A percentile compares a stretch with the other conserved stretches of the same genome.
phyloP scores from a whole-genome alignment of 2,113 vertebrate genomes.

The Spea multiplicata region DNA sequence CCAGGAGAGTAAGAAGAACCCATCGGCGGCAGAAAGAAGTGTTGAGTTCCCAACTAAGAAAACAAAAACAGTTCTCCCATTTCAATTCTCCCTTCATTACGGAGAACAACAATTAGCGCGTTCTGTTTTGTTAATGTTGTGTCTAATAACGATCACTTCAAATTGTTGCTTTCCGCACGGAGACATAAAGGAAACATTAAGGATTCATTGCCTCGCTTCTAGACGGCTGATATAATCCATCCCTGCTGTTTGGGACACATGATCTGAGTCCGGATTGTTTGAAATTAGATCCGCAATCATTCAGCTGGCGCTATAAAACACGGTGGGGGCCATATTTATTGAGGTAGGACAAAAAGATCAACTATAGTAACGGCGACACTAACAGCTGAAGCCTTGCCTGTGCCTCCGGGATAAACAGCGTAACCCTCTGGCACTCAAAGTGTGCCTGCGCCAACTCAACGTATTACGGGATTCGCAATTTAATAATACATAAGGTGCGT shows the following conservation, averaged over 20 bases:
- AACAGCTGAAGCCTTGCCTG: background rate
- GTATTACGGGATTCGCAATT: background rate
- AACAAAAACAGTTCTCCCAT: background rate
- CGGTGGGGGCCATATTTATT: background rate
- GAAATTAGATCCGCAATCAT: background rate
- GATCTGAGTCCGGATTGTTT: background rate
- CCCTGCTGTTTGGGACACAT: background rate
- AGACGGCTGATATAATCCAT: constrained; percentile 5
- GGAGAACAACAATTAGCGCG: constrained; percentile 12
- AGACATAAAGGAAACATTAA: constrained; percentile 34
- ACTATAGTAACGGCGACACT: background rate
- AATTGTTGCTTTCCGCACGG: constrained; percentile 19
- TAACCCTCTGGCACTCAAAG: background rate
- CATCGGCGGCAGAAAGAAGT: background rate
- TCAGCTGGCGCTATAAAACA: background rate
- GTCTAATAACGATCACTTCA: constrained; percentile 31
- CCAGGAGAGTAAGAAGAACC: background rate
- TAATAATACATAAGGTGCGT: background rate
- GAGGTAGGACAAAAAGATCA: background rate
- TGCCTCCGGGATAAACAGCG: background rate
- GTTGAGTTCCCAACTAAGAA: background rate
- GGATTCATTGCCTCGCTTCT: background rate
- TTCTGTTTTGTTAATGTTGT: constrained; percentile 36
- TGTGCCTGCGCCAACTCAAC: background rate
- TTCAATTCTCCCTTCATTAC: constrained; percentile 17